phyloP scores from a whole-genome alignment of 2,888 invertebrate genomes.

The Philopedon plagiatum region DNA sequence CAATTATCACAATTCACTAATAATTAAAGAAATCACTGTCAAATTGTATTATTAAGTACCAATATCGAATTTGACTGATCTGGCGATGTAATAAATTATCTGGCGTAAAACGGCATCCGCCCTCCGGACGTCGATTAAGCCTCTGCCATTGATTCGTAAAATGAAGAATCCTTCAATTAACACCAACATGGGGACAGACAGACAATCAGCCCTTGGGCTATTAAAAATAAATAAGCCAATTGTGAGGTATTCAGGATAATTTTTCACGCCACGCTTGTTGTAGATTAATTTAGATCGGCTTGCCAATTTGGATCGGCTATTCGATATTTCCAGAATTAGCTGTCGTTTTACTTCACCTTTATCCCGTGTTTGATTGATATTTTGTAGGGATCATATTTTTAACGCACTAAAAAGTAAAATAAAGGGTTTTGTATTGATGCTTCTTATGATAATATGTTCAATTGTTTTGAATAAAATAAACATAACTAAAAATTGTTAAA shows the following conservation, averaged over 20 bases:
- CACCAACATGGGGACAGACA: constrained; percentile 54
- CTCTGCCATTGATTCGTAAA: constrained; percentile 65
- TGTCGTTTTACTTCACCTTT: constrained; percentile 16
- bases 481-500: no score
- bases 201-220: constrained; percentile 39
- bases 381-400: constrained; percentile 11
- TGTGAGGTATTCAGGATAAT: constrained; percentile 44
- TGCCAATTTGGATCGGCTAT: constrained; percentile 45
- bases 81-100: constrained; percentile 49
- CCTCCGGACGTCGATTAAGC: constrained; percentile 50
- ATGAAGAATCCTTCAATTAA: constrained; percentile 66
- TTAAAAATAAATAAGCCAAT: constrained; percentile 54
- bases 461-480: no score
- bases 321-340: constrained; percentile 45
- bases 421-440: no score
- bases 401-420: background rate
- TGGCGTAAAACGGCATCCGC: constrained; percentile 24
- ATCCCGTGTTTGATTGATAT: constrained; percentile 41
- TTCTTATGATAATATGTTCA: no score
- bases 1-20: background rate
- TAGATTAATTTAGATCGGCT: constrained; percentile 49
- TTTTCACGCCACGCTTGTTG: constrained; percentile 45
- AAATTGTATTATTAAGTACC: constrained; percentile 41
- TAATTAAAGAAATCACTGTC: constrained; percentile 29
- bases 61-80: constrained; percentile 47